Evolutionary conservation across 2,113 vertebrate genomes (phyloP), one percentile per base, ranked within the genome.

Genomic region (Macroglossus sobrinus): DNA sequence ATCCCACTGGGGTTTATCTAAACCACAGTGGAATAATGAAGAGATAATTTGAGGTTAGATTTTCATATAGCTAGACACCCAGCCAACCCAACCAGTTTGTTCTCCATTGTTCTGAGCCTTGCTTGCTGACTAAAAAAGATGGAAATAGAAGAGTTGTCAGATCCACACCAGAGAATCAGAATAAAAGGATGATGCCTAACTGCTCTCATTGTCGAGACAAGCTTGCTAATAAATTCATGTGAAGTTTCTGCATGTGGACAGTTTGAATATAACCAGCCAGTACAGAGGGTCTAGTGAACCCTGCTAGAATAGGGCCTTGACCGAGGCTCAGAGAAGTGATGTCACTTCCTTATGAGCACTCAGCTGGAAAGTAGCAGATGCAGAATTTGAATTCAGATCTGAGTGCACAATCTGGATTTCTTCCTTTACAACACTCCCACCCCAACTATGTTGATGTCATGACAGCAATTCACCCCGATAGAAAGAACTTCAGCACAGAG

Each of bases 21-120:
- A 91, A 81, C 30, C 71, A 57, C 57, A 84, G 26, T 66, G 21
- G 87, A 45, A 35, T 35, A 59, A 71, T 71, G 19, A 80, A 89
- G 69, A 76, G 43, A 76, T 66, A 26, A 61, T 74, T 21, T 19
- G 63, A 66, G 35, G n/a, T 72, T 40, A 82, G 0, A 35, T 45
- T 63, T 93, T 40, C 4, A 45, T 6, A 28, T 11, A 57, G 13
- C 11, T 40, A 89, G 75, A 74, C 18, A 26, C 24, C 18, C 69
- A 68, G 79, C 3, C n/a, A 38, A 7, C 38, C 40, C 75, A 40
- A 15, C n/a, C 28, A 45, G 55, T 75, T 43, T 78, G 16, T 33
- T 45, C 3, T 22, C 47, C 40, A 21, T 18, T 50, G 63, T 45
- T 43, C 8, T 33, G 26, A 61, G 19, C 59, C 8, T 53, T 47